Conservation (phyloP, 2,113 vertebrate species). For the Sander vitreus region DNA sequence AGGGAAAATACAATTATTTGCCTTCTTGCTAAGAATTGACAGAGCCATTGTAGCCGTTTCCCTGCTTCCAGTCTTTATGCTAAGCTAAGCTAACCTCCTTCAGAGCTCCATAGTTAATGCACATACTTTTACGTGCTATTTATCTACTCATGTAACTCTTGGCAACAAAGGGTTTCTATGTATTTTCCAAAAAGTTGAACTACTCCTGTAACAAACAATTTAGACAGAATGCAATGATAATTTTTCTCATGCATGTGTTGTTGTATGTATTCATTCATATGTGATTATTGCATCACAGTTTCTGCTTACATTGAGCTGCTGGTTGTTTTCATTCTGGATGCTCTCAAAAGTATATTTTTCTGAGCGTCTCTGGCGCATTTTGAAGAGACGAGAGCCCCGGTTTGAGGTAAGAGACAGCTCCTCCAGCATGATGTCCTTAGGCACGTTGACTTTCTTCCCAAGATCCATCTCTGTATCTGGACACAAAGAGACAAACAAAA, state of each 20-base stretch:
- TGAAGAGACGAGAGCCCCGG: conserved; percentile 95
- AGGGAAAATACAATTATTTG: neutral
- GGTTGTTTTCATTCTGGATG: conserved; percentile 87
- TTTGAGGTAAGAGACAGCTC: conserved; percentile 93
- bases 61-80: neutral
- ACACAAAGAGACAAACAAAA: conserved; percentile 53
- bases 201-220: neutral
- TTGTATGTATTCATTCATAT: neutral
- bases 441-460: conserved; percentile 92
- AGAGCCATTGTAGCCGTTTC: neutral
- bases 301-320: conserved; percentile 87
- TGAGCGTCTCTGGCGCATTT: conserved; percentile 94
- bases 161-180: neutral
- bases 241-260: neutral
- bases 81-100: neutral
- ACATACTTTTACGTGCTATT: too few relatives aligned
- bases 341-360: conserved; percentile 97
- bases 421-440: conserved; percentile 97
- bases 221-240: neutral
- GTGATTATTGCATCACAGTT: neutral
- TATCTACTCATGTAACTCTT: neutral
- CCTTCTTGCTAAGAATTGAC: neutral
- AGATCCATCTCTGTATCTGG: conserved; percentile 89
- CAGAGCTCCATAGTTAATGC: too few relatives aligned
- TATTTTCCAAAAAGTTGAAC: neutral